These are phyloP conservation scores for Patella caerulea DNA, from an alignment of 2,888 invertebrate species.

Conservation along the genomic window DNA sequence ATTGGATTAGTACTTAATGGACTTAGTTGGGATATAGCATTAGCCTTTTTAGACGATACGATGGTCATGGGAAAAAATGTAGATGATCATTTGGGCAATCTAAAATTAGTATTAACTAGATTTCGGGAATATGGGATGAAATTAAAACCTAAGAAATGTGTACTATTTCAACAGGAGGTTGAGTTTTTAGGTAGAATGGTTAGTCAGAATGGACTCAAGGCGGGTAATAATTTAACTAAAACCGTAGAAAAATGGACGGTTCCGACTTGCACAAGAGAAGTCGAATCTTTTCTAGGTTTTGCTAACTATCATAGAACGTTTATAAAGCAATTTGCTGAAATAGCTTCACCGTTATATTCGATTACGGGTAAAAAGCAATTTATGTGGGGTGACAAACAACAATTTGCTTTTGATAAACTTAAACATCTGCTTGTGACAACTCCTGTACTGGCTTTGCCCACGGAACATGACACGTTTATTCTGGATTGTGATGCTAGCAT, in stretches of 20 bases:
- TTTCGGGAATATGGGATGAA: slow-evolving; percentile 3
- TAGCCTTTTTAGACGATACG: too few species aligned
- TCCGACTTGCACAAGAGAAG: too few species aligned
- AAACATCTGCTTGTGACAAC: slow-evolving; percentile 22
- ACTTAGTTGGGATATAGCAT: too few species aligned
- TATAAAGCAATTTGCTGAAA: neutral
- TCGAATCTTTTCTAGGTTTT: too few species aligned
- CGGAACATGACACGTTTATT: slow-evolving; percentile 23
- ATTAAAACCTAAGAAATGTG: too few species aligned
- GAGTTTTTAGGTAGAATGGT: neutral
- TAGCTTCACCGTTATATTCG: slow-evolving; percentile 29
- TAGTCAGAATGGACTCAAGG: neutral
- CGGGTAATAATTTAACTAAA: neutral
- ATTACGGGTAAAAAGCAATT: slow-evolving; percentile 28
- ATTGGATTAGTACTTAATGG: too few species aligned
- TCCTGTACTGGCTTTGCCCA: slow-evolving; percentile 28
- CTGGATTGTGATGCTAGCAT: slow-evolving; percentile 36
- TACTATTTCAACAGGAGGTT: neutral
- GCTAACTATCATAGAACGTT: neutral
- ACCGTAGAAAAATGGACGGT: too few species aligned
- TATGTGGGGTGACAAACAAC: slow-evolving; percentile 25
- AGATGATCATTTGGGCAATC: too few species aligned
- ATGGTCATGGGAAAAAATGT: too few species aligned
- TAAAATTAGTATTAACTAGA: neutral
- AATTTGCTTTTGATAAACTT: neutral